Evolutionary conservation across 2,888 invertebrate species (phyloP).

Genomic region (Eretmocerus hayati): DNA sequence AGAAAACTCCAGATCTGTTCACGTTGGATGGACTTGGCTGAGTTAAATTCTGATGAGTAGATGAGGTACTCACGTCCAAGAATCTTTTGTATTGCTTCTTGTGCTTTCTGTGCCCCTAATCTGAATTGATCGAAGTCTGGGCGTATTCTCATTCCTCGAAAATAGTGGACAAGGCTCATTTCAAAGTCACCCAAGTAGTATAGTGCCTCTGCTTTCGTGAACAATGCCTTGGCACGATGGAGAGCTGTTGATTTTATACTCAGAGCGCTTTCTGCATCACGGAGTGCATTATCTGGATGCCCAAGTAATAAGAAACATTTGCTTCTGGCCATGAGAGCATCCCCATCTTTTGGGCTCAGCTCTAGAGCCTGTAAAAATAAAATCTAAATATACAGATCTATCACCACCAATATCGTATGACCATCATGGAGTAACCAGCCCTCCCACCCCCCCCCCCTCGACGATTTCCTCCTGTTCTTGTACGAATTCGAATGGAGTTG

Average conservation of each 20-base stretch:
- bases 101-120: conserved; percentile 83
- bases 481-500: too few relatives aligned
- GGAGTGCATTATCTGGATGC: conserved; percentile 71
- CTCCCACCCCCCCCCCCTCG: too few relatives aligned
- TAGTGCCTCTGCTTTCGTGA: conserved; percentile 86
- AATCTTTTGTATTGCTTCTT: conserved; percentile 89
- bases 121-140: conserved; percentile 75
- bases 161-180: conserved; percentile 84
- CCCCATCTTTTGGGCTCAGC: conserved; percentile 74
- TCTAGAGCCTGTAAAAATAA: conserved; percentile 66
- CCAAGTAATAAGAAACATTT: conserved; percentile 83
- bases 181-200: conserved; percentile 91
- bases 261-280: conserved; percentile 79
- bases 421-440: too few relatives aligned
- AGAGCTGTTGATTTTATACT: conserved; percentile 56
- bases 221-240: conserved; percentile 66
- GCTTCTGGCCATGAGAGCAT: conserved; percentile 80
- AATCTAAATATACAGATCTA: too few relatives aligned
- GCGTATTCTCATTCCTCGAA: conserved; percentile 75
- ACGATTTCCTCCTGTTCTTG: too few relatives aligned
- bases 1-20: too few relatives aligned
- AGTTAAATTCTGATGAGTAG: too few relatives aligned
- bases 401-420: too few relatives aligned
- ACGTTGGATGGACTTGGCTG: too few relatives aligned
- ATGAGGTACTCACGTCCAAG: conserved; percentile 62